Conservation (phyloP, 2,113 vertebrate genomes). For the Paramisgurnus dabryanus region DNA sequence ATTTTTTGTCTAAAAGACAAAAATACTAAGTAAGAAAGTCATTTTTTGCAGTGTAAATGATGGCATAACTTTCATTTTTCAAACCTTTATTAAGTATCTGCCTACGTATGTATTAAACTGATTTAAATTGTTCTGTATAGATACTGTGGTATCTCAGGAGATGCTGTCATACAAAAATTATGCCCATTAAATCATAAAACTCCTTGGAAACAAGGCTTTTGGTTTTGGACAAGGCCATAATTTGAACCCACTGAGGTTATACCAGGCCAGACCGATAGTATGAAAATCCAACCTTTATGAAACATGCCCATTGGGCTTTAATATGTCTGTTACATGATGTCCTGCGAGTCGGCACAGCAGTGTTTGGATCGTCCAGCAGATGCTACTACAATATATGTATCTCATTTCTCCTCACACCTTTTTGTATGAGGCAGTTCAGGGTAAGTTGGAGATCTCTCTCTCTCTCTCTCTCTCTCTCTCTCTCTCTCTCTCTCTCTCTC, state of each 20-base stretch:
- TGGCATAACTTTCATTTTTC: too few relatives aligned
- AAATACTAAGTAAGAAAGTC: too few relatives aligned
- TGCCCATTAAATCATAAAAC: background rate
- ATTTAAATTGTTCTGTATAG: too few relatives aligned
- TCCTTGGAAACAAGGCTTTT: background rate
- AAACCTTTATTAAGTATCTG: too few relatives aligned
- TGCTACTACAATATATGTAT: constrained; percentile 26
- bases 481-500: background rate
- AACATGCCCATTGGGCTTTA: background rate
- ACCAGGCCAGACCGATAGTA: background rate
- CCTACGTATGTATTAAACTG: too few relatives aligned
- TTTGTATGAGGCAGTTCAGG: constrained; percentile 23
- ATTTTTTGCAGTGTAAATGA: too few relatives aligned
- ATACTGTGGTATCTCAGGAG: too few relatives aligned
- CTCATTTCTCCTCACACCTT: constrained; percentile 21
- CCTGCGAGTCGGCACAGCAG: constrained; percentile 16
- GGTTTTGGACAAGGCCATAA: background rate
- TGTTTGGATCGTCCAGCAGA: constrained; percentile 15
- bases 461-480: too few relatives aligned
- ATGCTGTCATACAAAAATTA: too few relatives aligned
- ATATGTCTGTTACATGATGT: background rate
- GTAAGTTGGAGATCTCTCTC: constrained; percentile 11
- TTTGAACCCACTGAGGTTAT: background rate
- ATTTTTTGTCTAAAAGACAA: too few relatives aligned
- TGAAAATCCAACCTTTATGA: too few relatives aligned